Evolutionary conservation across 2,888 invertebrate species (phyloP), one percentile per base, ranked within the genome.

Genomic region (Slavum lentiscoides): DNA sequence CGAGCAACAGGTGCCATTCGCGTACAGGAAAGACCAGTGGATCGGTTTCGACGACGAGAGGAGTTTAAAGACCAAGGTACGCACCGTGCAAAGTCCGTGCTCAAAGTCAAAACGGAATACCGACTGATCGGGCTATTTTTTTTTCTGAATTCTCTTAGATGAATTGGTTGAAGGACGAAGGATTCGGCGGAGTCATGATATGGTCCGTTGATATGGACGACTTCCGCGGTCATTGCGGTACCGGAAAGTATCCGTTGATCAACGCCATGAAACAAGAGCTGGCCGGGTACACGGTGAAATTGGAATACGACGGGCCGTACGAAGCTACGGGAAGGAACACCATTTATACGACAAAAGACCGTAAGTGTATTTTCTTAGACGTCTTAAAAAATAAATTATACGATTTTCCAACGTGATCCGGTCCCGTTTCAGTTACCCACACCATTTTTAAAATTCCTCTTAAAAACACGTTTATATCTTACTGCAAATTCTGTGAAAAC

Each of bases 121-220:
- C 19, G 11, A 21, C 23, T 61, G 23, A 9, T 13, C 11, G 13
- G 11, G 13, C 0, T n/a, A 11, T 19, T 2, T 21, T 13, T 19
- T 2, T 7, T n/a, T 43, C 23, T 23, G 17, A 43, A 17, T 53
- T 23, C 49, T 85, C 85, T 3, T 86, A 96, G 95, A 95, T 94
- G 91, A 92, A 93, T 82, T 97, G 96, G 96, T 88, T 96, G 82
- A 95, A 94, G 86, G 94, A 95, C 85, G 94, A 95, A 90, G 96
- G 95, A 43, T 95, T 95, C 84, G 97, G 96, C 62, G 97, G 97
- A 30, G 95, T 97, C 81, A 97, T 97, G 95, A 93, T 97, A 73
- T 97, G 97, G 97, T 96, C 96, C 0, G 90, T 97, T 43, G 97
- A 97, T 85, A 93, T 97, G 95, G 97, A 97, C 85, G 97, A 97